Evolutionary conservation across 2,888 invertebrate genomes (phyloP).

Genomic region (Synergus japonicus): DNA sequence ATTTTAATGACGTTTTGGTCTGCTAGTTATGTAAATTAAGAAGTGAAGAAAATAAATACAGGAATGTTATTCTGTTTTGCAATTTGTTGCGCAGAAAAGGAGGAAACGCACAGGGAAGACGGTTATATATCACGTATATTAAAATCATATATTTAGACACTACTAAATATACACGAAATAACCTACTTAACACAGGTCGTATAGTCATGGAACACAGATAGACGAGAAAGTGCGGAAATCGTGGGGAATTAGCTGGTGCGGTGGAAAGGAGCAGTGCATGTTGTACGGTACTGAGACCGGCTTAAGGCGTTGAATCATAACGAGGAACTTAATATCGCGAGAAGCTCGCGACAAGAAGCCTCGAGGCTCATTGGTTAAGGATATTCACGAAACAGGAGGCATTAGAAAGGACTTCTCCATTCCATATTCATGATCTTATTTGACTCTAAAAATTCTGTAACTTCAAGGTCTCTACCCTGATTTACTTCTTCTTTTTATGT

Average conservation of each 20-base stretch:
- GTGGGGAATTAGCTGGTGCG: constrained; percentile 59
- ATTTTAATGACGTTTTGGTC: no score
- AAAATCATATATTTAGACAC: neutral
- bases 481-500: neutral
- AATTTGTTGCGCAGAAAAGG: no score
- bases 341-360: constrained; percentile 70
- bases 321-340: constrained; percentile 73
- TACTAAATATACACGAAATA: constrained; percentile 7
- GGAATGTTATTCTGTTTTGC: no score
- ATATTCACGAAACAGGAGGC: constrained; percentile 67
- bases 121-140: no score
- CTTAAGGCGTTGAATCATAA: constrained; percentile 77
- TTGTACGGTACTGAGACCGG: constrained; percentile 64
- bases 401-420: constrained; percentile 65
- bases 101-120: no score
- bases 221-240: constrained; percentile 60
- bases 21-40: no score
- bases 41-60: no score
- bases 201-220: constrained; percentile 60
- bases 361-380: constrained; percentile 65
- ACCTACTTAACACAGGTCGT: neutral
- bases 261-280: constrained; percentile 56
- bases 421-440: constrained; percentile 71
- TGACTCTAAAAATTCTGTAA: constrained; percentile 60
- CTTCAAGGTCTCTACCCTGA: constrained; percentile 41